These are phyloP conservation scores for Tachina grossa DNA, from an alignment of 2,888 invertebrate genomes.

Conservation along the genomic window DNA sequence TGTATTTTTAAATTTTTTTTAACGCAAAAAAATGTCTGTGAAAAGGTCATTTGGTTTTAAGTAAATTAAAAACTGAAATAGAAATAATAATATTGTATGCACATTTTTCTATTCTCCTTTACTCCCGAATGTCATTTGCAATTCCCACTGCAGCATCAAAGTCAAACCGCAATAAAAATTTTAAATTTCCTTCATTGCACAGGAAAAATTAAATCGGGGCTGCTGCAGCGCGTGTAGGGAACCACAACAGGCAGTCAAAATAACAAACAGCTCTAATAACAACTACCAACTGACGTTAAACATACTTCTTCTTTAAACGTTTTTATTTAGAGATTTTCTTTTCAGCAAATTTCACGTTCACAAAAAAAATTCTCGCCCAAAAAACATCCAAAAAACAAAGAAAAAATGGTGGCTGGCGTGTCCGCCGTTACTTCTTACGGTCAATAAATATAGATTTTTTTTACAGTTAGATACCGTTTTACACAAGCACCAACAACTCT, in stretches of 20 bases:
- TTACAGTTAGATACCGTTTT: neutral
- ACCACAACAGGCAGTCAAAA: neutral
- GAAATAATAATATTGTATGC: conserved; percentile 19
- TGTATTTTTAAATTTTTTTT: neutral
- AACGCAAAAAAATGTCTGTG: conserved; percentile 28
- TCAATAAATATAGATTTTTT: conserved; percentile 27
- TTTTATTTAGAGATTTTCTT: conserved; percentile 41
- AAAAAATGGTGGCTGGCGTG: neutral
- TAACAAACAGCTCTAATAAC: neutral
- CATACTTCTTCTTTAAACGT: conserved; percentile 4
- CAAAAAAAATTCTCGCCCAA: conserved; percentile 33
- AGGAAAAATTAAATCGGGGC: conserved; percentile 1
- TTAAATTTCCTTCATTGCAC: conserved; percentile 6
- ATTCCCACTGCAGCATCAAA: conserved; percentile 62
- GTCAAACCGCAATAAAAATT: conserved; percentile 70
- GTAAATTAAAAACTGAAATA: conserved; percentile 22
- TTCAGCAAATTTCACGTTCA: conserved; percentile 55
- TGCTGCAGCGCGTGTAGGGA: conserved; percentile 26
- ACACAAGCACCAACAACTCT: neutral
- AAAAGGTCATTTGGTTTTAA: conserved; percentile 23
- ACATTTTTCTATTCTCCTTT: conserved; percentile 20
- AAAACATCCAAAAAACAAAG: neutral
- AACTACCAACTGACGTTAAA: conserved; percentile 14
- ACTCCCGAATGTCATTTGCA: conserved; percentile 23
- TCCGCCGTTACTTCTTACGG: conserved; percentile 6